Base-by-base conservation (phyloP, 1,140 invertebrate species). In the Drosophila teissieri region DNA sequence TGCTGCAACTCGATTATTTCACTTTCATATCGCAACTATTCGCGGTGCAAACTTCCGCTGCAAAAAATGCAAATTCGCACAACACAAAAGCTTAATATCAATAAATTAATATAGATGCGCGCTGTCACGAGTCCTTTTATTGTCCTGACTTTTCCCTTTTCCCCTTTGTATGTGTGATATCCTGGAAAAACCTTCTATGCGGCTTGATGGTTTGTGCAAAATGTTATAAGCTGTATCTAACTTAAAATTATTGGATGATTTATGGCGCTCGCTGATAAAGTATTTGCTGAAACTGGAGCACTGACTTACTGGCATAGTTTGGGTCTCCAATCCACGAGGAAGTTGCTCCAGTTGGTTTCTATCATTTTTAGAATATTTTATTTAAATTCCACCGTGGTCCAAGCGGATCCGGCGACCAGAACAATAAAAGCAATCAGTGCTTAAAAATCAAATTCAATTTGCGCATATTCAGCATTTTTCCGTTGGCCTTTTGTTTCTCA, bases 391-490 rank as follows among this genome's bases (percentile, higher is more conserved):
- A 60, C 51, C 49, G 62, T 40, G 48, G 53, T 37, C 44, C 36
- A 68, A 40, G 40, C 31, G 62, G 53, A 64, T 34, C 61, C 65
- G 36, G 17, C 40, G n/a, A 58, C 51, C 76, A 64, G 78, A 89
- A 89, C 83, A 86, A 86, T 86, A 89, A 83, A 86, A 86, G 84
- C 83, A 86, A 86, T 86, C 83, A 86, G 84, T 83, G 83, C 83
- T 89, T 83, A 89, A 86, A 86, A 86, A 86, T 86, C 83, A 86
- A 89, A 86, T 86, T 86, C 83, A 86, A 86, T 86, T 86, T 86
- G 74, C 83, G 84, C 83, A 88, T 79, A 86, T 89, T 86, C 83
- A 86, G 83, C 83, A 86, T 88, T 79, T 89, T 89, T 65, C 60
- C 61, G 57, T 46, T 73, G 73, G 65, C 61, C 73, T 77, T 76